A percentile compares a stretch with the other conserved stretches of the same genome.
Evolutionary conservation across 2,113 vertebrate species (phyloP).

Genomic region (Capreolus pygargus): DNA sequence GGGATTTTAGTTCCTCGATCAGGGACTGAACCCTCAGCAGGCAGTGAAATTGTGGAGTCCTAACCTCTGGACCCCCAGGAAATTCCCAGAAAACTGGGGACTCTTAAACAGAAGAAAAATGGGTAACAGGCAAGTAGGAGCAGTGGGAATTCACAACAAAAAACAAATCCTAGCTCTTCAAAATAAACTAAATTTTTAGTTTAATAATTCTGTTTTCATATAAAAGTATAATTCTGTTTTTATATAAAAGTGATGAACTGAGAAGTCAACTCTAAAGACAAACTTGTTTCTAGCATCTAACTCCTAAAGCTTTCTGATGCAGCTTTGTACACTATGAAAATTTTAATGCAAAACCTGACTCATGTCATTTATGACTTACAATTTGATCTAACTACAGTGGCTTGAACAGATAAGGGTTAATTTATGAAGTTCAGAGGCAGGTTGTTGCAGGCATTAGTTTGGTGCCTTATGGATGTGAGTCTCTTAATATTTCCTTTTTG

Average conservation of each 20-base stretch:
- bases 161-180: neutral
- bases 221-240: slow-evolving; percentile 5
- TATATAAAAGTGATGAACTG: neutral
- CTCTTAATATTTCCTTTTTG: slow-evolving; percentile 20
- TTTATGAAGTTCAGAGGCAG: neutral
- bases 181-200: neutral
- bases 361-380: neutral
- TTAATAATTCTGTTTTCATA: neutral
- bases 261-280: slow-evolving; percentile 1
- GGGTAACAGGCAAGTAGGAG: neutral
- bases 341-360: neutral
- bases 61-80: neutral
- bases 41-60: neutral
- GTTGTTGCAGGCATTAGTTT: neutral
- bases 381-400: neutral
- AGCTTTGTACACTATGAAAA: neutral
- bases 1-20: neutral
- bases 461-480: neutral
- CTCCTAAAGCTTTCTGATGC: neutral
- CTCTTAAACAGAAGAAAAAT: neutral
- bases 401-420: neutral
- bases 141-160: neutral
- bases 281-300: neutral
- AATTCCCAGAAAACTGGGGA: neutral
- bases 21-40: neutral